Base-by-base conservation (phyloP, 2,113 vertebrate species). In the Carassius gibelio region DNA sequence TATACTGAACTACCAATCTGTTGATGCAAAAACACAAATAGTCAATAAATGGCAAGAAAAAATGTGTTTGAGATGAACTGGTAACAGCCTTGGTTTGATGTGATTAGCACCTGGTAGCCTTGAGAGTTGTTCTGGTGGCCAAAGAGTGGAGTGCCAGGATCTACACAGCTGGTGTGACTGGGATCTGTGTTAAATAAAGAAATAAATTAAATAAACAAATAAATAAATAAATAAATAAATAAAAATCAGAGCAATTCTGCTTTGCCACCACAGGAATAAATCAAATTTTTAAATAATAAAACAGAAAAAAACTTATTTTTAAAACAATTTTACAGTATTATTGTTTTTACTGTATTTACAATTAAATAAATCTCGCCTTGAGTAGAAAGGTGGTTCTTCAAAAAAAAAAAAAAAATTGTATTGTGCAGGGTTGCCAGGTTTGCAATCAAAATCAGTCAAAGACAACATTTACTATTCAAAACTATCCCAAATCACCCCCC, bases 81-180 rank as follows among this genome's bases (percentile, higher is more conserved):
- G 42, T 30, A 21, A 50, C 14, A 34, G 10, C 3, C 71, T 17
- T 66, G 34, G 11, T 79, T 34, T 71, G 26, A 36, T 76, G 11
- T 66, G 14, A 36, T 45, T 11, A n/a, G 45, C 50, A 98, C 98
- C 97, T 99, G 97, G 89, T 95, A 99, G 86, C 98, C 98, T 92
- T 97, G 97, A 89, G 96, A 97, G 90, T 94, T 98, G 94, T 99
- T 99, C 92, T 98, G 98, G 86, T 94, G 94, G 89, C 97, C 98
- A 45, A 97, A 99, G 45, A 97, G 92, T 0, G 98, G 98, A 62
- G 92, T 87, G 1, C 97, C 97, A 0, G 98, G 97, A 88, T 99
- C 97, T 0, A 92, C 91, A 36, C 98, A 99, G 0, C 92, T 96
- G 1, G 97, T 99, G 90, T 98, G 96, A 48, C 94, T 97, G 8